A percentile compares a stretch with the other conserved stretches of the same genome.
Conservation (phyloP, 2,113 vertebrate species). For the Mesoclemmys tuberculata region DNA sequence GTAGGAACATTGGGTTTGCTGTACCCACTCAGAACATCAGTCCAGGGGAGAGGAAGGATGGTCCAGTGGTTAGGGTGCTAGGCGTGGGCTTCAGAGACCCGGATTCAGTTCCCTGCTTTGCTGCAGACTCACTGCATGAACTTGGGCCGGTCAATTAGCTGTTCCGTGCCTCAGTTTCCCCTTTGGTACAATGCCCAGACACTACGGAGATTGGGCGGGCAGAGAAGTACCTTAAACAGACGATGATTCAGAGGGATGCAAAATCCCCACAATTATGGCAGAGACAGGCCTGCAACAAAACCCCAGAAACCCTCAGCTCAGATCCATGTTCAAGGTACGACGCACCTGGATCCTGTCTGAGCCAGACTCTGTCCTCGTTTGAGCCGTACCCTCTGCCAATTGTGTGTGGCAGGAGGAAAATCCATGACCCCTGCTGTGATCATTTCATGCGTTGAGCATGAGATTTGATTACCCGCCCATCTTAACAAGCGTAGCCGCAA, state of each 20-base stretch:
- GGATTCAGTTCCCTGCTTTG: neutral
- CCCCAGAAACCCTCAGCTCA: neutral
- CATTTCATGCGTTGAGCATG: neutral
- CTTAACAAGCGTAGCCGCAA: neutral
- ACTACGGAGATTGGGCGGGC: neutral
- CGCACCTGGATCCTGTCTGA: neutral
- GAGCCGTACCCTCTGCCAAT: neutral
- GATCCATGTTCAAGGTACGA: neutral
- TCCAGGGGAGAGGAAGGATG: neutral
- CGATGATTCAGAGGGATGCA: neutral
- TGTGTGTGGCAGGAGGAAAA: rapidly evolving
- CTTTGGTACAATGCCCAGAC: neutral
- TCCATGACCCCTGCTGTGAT: neutral
- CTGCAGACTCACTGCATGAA: neutral
- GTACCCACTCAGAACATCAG: neutral
- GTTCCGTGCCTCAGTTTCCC: neutral
- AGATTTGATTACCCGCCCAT: neutral
- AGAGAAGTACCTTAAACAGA: neutral
- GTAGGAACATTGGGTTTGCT: neutral
- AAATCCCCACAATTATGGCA: neutral
- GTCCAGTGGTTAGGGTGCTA: neutral
- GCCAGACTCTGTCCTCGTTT: neutral
- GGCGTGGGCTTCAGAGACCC: neutral
- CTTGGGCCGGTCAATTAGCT: neutral
- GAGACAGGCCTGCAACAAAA: neutral